These are phyloP conservation scores for Agapornis roseicollis DNA, from an alignment of 2,113 vertebrate species.

Conservation along the genomic window DNA sequence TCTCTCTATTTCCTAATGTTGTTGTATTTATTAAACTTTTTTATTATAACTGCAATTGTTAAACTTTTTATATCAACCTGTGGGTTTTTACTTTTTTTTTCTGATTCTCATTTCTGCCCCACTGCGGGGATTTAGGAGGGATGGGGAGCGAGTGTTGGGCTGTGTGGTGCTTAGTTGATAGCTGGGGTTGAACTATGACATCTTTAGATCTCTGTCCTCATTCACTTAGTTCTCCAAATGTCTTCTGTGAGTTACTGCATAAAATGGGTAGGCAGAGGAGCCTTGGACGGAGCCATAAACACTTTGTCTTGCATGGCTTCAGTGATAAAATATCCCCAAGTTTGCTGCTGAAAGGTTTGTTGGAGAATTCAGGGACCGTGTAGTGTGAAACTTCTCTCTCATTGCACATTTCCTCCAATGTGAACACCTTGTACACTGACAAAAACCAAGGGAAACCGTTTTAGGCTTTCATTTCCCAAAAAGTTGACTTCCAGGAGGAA, in stretches of 20 bases:
- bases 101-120: background rate
- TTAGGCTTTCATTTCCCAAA: background rate
- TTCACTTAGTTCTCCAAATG: rapidly evolving
- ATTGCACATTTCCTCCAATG: background rate
- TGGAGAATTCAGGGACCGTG: background rate
- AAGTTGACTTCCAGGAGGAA: background rate
- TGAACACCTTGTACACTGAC: rapidly evolving
- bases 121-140: background rate
- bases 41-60: no score
- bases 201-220: background rate
- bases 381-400: rapidly evolving
- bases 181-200: background rate
- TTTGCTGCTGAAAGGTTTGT: background rate
- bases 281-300: background rate
- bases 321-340: background rate
- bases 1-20: background rate
- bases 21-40: no score
- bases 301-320: background rate
- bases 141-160: background rate
- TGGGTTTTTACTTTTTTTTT: background rate
- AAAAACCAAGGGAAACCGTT: background rate
- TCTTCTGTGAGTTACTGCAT: rapidly evolving
- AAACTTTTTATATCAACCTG: background rate
- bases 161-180: background rate
- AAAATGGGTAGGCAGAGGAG: background rate